Conservation (phyloP, 2,797 vertebrate species). For the Tokudaia tokunoshimensis region DNA sequence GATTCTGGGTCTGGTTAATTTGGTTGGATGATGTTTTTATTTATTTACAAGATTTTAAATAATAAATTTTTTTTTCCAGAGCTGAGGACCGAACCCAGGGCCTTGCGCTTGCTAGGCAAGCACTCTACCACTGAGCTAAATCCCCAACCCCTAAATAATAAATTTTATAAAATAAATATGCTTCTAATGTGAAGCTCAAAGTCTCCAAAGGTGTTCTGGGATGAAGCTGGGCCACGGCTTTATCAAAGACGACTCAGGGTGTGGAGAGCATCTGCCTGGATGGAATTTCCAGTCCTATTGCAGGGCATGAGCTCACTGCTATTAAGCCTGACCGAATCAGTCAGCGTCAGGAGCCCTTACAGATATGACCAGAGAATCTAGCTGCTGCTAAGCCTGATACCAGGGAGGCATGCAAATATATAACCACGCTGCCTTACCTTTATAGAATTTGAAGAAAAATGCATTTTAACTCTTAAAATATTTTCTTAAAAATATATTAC, state of each 20-base stretch:
- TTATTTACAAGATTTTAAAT: background rate
- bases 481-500: background rate
- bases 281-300: background rate
- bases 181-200: conserved; percentile 40
- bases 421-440: background rate
- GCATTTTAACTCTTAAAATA: background rate
- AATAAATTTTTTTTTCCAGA: no score
- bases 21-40: background rate
- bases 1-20: background rate
- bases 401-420: background rate
- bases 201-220: background rate
- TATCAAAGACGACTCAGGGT: background rate
- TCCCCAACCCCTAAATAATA: no score
- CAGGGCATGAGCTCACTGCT: background rate
- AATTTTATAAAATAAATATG: conserved; percentile 42
- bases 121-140: no score
- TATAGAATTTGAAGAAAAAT: background rate
- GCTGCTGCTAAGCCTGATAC: background rate
- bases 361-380: background rate
- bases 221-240: background rate
- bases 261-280: background rate
- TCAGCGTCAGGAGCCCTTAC: background rate
- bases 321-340: background rate
- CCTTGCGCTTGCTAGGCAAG: no score
- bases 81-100: no score